Evolutionary conservation across 1,140 invertebrate genomes (phyloP), one percentile per base, ranked within the genome.

Genomic region (Metopolophium dirhodum): DNA sequence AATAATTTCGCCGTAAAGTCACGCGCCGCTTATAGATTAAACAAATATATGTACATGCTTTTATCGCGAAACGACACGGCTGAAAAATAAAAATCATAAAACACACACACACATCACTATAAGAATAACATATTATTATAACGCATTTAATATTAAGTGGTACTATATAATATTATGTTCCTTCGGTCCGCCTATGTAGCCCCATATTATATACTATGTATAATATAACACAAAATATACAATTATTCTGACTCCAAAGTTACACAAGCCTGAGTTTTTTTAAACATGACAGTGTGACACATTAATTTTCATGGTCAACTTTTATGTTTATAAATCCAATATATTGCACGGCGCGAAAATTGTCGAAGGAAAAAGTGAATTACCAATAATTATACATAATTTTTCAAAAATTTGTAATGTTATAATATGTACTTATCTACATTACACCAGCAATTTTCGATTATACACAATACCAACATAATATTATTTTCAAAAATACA

Each of bases 1-100:
- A 49, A 49, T 87, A 87, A 49, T 87, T 87, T 87, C 18, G 30
- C 86, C 30, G 86, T 87, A 87, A 87, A 87, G 86, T 87, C 86
- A 87, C 86, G 86, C 86, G 86, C 86, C n/a, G 45, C 30, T 87
- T n/a, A 49, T 49, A 87, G 86, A 49, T 87, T 87, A 87, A 87
- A 35, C 61, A 86, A 85, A 86, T 49, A n/a, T 87, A 87, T 41
- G 30, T 49, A 35, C 18, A n/a, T 49, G 18, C 86, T 35, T 87
- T 87, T 87, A 87, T 87, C 86, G 47, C 86, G n/a, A 87, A 87
- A 49, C 86, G 47, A 87, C 86, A 87, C 45, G 86, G 30, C 20
- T 49, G 47, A 87, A 49, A 85, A 87, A 87, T 49, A n/a, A 87
- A 87, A 87, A 87, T 20, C 45, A 47, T 87, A 87, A 86, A 86